phyloP scores from a whole-genome alignment of 2,113 vertebrate species.

The Sinocyclocheilus maitianheensis region DNA sequence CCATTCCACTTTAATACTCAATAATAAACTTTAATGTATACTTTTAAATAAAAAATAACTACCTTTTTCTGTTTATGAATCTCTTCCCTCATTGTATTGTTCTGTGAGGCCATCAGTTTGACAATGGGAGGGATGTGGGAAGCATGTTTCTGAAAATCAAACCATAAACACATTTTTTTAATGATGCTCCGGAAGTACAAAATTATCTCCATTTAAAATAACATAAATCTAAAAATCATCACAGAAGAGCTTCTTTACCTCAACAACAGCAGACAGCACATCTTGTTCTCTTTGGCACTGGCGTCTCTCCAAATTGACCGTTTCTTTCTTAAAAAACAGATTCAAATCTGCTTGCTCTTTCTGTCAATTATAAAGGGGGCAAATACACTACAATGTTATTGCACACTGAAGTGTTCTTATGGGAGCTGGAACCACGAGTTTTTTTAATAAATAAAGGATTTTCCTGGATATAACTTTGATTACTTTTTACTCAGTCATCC shows the following conservation, averaged over 20 bases:
- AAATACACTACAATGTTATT: not conserved
- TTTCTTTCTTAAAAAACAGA: conserved; percentile 41
- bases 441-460: conserved; percentile 5
- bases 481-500: not conserved
- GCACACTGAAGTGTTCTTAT: not conserved
- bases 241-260: conserved; percentile 33
- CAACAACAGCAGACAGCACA: conserved; percentile 34
- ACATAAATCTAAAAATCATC: not conserved
- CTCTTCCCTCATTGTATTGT: conserved; percentile 48
- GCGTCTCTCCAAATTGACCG: conserved; percentile 34
- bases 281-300: conserved; percentile 29
- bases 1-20: not conserved
- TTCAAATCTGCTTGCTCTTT: conserved; percentile 46
- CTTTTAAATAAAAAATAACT: too few species aligned
- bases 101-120: conserved; percentile 39
- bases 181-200: not conserved
- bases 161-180: not conserved
- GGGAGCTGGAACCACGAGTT: not conserved
- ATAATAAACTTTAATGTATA: not conserved
- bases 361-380: conserved; percentile 15
- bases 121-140: conserved; percentile 37
- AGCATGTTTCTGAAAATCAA: conserved; percentile 47
- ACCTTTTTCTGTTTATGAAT: conserved; percentile 52
- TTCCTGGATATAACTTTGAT: not conserved
- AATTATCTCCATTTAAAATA: not conserved